These are phyloP conservation scores for Dolichopus griseipennis DNA, from an alignment of 2,888 invertebrate genomes.

Conservation along the genomic window DNA sequence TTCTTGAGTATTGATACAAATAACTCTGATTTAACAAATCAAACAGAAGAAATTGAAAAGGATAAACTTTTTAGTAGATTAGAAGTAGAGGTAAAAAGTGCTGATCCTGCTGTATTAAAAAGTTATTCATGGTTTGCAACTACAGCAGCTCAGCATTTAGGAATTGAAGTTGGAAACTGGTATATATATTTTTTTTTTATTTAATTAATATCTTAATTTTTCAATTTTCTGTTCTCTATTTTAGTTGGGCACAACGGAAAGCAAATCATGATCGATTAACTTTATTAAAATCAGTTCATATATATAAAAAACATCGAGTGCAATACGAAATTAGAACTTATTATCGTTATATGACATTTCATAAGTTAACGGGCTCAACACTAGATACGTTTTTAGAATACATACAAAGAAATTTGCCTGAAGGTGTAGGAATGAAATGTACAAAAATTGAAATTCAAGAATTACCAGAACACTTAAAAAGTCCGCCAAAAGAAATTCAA, in stretches of 20 bases:
- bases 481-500: conserved; percentile 33
- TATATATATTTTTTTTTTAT: conserved; percentile 47
- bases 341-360: conserved; percentile 73
- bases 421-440: conserved; percentile 90
- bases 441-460: conserved; percentile 61
- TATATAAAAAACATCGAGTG: conserved; percentile 86
- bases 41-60: conserved; percentile 23
- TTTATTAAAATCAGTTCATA: conserved; percentile 77
- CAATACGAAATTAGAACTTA: conserved; percentile 95
- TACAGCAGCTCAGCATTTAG: conserved; percentile 71
- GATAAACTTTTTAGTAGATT: conserved; percentile 76
- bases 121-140: conserved; percentile 82
- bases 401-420: conserved; percentile 91
- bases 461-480: conserved; percentile 49
- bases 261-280: conserved; percentile 68
- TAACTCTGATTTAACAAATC: not conserved
- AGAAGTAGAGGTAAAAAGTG: conserved; percentile 76
- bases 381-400: conserved; percentile 94
- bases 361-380: conserved; percentile 86
- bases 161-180: conserved; percentile 64
- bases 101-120: conserved; percentile 77
- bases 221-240: conserved; percentile 30
- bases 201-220: not conserved
- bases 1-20: not conserved
- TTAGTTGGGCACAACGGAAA: conserved; percentile 65